Evolutionary conservation across 2,888 invertebrate genomes (phyloP), one percentile per base, ranked within the genome.

Genomic region (Sminthurinus aureus): DNA sequence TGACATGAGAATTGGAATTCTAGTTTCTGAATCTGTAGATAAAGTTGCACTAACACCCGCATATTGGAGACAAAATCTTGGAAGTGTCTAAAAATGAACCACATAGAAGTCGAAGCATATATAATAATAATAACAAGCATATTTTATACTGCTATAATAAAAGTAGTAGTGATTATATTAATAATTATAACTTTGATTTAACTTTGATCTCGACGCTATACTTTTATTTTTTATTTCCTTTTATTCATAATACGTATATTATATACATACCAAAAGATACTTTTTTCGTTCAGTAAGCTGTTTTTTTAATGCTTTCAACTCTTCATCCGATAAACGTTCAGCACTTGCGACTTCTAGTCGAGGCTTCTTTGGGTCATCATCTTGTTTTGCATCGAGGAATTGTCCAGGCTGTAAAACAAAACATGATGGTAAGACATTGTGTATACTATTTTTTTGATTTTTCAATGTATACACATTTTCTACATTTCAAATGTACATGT

Each of bases 1-100:
- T 51, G 94, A 94, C 2, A 96, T 91, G 90, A 95, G 94, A 85
- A 98, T 91, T 0, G 97, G 96, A 77, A 94, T 92, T 85, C 96
- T 92, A 79, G 93, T 92, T 82, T 92, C 91, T 20, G 92, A 90
- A 18, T 79, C 79, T 12, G 91, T 90, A 24, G 90, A 90, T 83
- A 96, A 90, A 74, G 92, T 92, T 71, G 96, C 95, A 88, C 91
- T 91, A 87, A 93, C 91, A 9, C 96, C 96, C 73, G 92, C 91
- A 69, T 92, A 91, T 89, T 94, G 93, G 38, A 96, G 90, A 80
- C 92, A 91, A 89, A 96, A 92, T 83, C 92, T 92, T 0, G 96
- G 94, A 22, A 92, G 90, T 15, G 88, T 87, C 89, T 91, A 82
- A 12, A 83, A 81, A 11, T 22, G n/a, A 9, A 66, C 71, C 13